A percentile compares a stretch with the other conserved stretches of the same genome.
Evolutionary conservation across 2,797 vertebrate genomes (phyloP).

Genomic region (Pipistrellus pygmaeus): DNA sequence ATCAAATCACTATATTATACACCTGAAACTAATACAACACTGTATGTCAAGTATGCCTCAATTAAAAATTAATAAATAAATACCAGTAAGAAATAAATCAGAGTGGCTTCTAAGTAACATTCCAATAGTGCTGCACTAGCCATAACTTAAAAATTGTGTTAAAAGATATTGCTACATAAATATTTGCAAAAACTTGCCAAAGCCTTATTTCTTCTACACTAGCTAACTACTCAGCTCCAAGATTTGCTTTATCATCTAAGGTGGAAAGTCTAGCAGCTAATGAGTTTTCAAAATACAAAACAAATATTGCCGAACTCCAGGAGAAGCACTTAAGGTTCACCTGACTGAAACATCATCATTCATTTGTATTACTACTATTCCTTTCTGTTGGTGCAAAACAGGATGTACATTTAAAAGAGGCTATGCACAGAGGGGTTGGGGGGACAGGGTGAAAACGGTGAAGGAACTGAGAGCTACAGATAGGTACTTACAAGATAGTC

Average conservation of each 20-base stretch:
- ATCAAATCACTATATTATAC: neutral
- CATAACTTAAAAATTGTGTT: slow-evolving; percentile 32
- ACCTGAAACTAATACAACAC: neutral
- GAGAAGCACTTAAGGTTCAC: neutral
- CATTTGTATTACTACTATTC: neutral
- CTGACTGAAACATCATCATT: neutral
- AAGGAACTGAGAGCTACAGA: neutral
- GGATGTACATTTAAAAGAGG: neutral
- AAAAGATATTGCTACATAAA: slow-evolving; percentile 22
- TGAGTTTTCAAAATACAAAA: slow-evolving; percentile 8
- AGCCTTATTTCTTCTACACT: neutral
- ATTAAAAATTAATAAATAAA: neutral
- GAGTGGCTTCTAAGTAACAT: slow-evolving; percentile 41
- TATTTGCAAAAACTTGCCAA: slow-evolving; percentile 14
- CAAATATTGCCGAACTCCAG: neutral
- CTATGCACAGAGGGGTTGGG: neutral
- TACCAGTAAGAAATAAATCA: neutral
- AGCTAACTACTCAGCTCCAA: neutral
- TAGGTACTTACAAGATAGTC: neutral
- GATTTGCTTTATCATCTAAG: slow-evolving; percentile 49
- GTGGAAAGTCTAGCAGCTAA: neutral
- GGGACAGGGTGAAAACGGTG: neutral
- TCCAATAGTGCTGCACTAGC: neutral
- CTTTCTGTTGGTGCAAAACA: neutral
- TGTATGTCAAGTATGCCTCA: neutral